A percentile compares a stretch with the other conserved stretches of the same genome.
These are phyloP conservation scores for Antitype chi DNA, from an alignment of 2,888 invertebrate genomes.

Conservation along the genomic window DNA sequence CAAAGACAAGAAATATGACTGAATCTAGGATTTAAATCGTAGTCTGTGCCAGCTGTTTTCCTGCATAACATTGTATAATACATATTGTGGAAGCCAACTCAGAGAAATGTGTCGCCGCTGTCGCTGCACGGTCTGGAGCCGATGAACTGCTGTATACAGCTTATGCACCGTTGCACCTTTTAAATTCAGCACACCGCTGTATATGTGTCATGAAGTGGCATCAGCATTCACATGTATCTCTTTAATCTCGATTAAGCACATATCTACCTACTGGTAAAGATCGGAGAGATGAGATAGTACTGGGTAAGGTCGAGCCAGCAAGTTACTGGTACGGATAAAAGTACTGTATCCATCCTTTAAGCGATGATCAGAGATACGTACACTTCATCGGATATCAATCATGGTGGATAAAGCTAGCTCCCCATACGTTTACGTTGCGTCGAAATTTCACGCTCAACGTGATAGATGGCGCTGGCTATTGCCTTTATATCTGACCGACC, in stretches of 20 bases:
- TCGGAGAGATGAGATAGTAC: not conserved
- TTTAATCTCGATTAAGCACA: constrained; percentile 8
- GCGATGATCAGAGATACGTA: constrained; percentile 39
- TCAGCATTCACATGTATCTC: constrained; percentile 26
- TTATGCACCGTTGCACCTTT: constrained; percentile 56
- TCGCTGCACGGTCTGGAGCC: constrained; percentile 17
- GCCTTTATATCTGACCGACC: constrained; percentile 41
- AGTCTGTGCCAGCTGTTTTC: constrained; percentile 41
- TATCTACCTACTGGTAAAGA: constrained; percentile 2
- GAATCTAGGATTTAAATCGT: constrained; percentile 29
- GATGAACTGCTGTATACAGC: constrained; percentile 37
- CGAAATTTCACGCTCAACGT: constrained; percentile 47
- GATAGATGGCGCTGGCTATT: constrained; percentile 59
- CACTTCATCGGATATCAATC: constrained; percentile 58
- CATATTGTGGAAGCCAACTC: constrained; percentile 38
- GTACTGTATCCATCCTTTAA: constrained; percentile 13
- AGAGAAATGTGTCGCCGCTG: constrained; percentile 40
- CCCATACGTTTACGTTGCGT: constrained; percentile 44
- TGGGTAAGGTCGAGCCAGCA: not conserved
- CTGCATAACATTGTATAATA: constrained; percentile 43
- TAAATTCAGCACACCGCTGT: constrained; percentile 32
- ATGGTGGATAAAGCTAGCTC: constrained; percentile 45
- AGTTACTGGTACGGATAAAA: constrained; percentile 34
- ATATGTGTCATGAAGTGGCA: constrained; percentile 8
- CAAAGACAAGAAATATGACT: constrained; percentile 37